Evolutionary conservation across 2,888 invertebrate genomes (phyloP), one percentile per base, ranked within the genome.

Genomic region (Lissonota sp.): DNA sequence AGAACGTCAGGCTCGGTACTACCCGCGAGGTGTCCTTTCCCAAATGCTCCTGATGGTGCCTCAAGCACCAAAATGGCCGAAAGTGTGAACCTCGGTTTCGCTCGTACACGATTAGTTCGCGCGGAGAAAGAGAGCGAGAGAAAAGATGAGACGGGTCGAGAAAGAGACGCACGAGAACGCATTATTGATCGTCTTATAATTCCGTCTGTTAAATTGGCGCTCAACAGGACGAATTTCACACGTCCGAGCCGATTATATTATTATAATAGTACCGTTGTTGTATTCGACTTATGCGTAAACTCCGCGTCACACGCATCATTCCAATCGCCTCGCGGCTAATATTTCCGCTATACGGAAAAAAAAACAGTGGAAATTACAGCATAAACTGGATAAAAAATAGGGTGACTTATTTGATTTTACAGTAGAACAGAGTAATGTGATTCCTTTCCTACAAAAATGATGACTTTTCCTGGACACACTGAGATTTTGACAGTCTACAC

Each of bases 161-260:
- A 26, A 26, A 26, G 26, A 26, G 26, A 26, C 26, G 82, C 80
- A 40, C 58, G 63, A 57, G 77, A 57, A 64, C 76, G 66, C 64
- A 82, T 82, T 83, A 83, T 83, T 83, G 83, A 83, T 83, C 83
- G 77, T 83, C 80, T 80, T 80, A 78, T 83, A 78, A 83, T 80
- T 80, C 77, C 57, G 73, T 74, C 79, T 69, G 73, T 67, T 79
- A 73, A 79, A 79, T 79, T 73, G 73, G 73, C 69, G 73, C 79
- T 73, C 73, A n/a, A 73, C 79, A 51, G 58, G 57, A 79, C 73
- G 73, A 79, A 79, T 79, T 79, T 74, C 69, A 79, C 79, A 73
- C 79, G 73, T 73, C 69, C 69, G 6, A 67, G 37, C 42, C 73
- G 79, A 69, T 73, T 62, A 73, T 79, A 73, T 79, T 69, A 64